Percentiles rank a stretch among this genome's conserved stretches.
Evolutionary conservation across 2,797 vertebrate species (phyloP).

Genomic region (Thaleichthys pacificus): DNA sequence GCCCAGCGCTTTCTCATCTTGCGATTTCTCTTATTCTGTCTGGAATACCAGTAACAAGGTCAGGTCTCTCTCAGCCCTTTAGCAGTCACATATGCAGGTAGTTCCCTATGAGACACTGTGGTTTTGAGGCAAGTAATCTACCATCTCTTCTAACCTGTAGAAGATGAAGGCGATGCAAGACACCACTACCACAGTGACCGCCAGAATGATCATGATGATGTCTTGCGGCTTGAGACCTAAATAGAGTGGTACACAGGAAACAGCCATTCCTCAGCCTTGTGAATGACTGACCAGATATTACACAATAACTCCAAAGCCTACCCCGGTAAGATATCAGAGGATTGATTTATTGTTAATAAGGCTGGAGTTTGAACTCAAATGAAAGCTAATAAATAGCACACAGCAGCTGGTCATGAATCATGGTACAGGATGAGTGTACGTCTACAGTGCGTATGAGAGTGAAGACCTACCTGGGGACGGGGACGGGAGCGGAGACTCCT

Average conservation of each 20-base stretch:
- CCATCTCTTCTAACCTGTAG: constrained; percentile 61
- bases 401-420: background rate
- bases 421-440: background rate
- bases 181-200: constrained; percentile 64
- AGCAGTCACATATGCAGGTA: background rate
- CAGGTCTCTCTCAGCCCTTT: background rate
- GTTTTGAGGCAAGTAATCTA: background rate
- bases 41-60: constrained; percentile 49
- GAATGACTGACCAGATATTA: background rate
- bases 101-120: background rate
- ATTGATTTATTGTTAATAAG: background rate
- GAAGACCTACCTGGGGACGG: constrained; percentile 45
- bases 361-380: constrained; percentile 15
- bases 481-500: constrained; percentile 53
- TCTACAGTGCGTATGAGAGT: constrained; percentile 3
- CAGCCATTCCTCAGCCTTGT: background rate
- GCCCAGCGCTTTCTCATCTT: constrained; percentile 85
- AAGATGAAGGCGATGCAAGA: constrained; percentile 75
- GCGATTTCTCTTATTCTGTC: constrained; percentile 84
- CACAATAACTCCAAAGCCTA: background rate
- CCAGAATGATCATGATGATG: constrained; percentile 61
- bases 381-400: background rate
- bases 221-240: constrained; percentile 11
- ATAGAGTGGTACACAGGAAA: background rate
- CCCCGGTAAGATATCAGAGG: background rate